Evolutionary conservation across 1,140 invertebrate species (phyloP).

Genomic region (Solenopsis invicta): DNA sequence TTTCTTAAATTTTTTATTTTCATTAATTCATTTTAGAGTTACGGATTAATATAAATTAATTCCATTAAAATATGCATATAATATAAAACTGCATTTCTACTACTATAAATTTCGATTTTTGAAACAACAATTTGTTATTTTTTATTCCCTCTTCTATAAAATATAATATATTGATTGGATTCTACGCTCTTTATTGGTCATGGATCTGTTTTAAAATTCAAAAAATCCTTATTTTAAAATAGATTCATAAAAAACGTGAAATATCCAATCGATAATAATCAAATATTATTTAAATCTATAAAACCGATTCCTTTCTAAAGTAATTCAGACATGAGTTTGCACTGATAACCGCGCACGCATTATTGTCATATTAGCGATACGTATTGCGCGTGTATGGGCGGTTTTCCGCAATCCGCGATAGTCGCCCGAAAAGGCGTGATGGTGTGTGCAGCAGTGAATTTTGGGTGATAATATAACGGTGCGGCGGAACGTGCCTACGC

Average conservation of each 20-base stretch:
- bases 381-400: slow-evolving; percentile 49
- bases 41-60: not conserved
- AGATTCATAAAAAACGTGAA: not conserved
- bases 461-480: slow-evolving; percentile 75
- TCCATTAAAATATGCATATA: too few relatives aligned
- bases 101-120: not conserved
- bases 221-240: not conserved
- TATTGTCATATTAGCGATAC: slow-evolving; percentile 64
- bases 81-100: not conserved
- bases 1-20: not conserved
- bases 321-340: slow-evolving; percentile 4
- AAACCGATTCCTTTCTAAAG: not conserved
- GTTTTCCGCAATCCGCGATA: slow-evolving; percentile 67
- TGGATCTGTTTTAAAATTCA: not conserved
- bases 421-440: slow-evolving; percentile 70
- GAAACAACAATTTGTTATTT: not conserved
- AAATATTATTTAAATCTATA: not conserved
- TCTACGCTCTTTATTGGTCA: not conserved
- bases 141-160: not conserved
- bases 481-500: slow-evolving; percentile 78
- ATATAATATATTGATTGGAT: not conserved
- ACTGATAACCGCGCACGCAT: slow-evolving; percentile 4
- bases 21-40: not conserved
- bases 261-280: not conserved
- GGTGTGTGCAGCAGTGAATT: slow-evolving; percentile 65